Conservation (phyloP, 2,797 vertebrate species). For the Malurus splendens region DNA sequence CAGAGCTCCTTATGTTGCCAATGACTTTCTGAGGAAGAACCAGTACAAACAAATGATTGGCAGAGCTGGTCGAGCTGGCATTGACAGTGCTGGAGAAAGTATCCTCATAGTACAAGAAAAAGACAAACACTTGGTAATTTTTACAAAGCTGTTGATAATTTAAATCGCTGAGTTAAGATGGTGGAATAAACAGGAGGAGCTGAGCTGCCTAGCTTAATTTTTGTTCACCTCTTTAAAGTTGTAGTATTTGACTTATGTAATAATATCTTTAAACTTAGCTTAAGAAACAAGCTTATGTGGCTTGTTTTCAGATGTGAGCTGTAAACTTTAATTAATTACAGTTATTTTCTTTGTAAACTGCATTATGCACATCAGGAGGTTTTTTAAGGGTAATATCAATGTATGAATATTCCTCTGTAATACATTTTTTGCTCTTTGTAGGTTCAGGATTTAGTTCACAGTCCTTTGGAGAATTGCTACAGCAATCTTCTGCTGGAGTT, state of each 20-base stretch:
- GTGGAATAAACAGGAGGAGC: background rate
- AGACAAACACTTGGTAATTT: conserved; percentile 80
- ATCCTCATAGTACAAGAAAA: conserved; percentile 90
- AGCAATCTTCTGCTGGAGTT: conserved; percentile 82
- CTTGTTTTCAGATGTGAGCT: background rate
- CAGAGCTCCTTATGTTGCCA: conserved; percentile 88
- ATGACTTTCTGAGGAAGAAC: conserved; percentile 86
- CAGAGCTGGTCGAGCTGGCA: conserved; percentile 90
- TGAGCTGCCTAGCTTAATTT: background rate
- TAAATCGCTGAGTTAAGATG: background rate
- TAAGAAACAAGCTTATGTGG: background rate
- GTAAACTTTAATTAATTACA: background rate
- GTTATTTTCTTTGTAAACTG: background rate
- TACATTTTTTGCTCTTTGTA: conserved; percentile 40
- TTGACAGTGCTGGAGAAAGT: conserved; percentile 88
- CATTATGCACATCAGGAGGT: background rate
- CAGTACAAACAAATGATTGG: conserved; percentile 98
- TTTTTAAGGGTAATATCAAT: background rate
- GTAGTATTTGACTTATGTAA: background rate
- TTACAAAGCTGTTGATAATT: background rate
- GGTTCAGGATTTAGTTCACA: conserved; percentile 79
- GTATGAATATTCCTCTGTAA: background rate
- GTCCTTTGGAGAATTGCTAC: conserved; percentile 86
- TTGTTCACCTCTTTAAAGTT: background rate
- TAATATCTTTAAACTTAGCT: background rate